A percentile compares a stretch with the other conserved stretches of the same genome.
phyloP scores from a whole-genome alignment of 1,140 invertebrate species.

The Sesamia nonagrioides region DNA sequence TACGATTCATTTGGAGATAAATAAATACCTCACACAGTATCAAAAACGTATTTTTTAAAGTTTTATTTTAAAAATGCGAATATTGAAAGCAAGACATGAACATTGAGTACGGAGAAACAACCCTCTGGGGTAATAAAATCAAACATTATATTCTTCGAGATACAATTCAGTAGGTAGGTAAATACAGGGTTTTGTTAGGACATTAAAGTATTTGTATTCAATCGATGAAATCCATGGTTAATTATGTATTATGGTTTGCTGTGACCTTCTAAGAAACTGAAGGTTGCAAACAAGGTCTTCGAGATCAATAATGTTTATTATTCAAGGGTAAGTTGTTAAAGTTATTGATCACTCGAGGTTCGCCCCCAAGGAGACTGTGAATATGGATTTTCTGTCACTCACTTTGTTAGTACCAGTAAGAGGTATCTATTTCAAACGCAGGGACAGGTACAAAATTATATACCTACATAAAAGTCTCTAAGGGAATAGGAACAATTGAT shows the following conservation, averaged over 20 bases:
- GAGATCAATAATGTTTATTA: slow-evolving; percentile 6
- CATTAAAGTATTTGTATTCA: not conserved
- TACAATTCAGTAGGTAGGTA: not conserved
- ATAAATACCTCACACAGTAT: too few relatives aligned
- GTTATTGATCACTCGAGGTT: slow-evolving; percentile 22
- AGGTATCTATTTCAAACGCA: not conserved
- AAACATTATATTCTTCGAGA: not conserved
- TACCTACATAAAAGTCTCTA: not conserved
- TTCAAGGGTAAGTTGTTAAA: not conserved
- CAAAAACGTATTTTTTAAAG: too few relatives aligned
- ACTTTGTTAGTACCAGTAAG: too few relatives aligned
- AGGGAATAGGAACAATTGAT: too few relatives aligned
- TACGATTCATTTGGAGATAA: too few relatives aligned
- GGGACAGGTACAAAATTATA: not conserved
- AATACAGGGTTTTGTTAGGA: not conserved
- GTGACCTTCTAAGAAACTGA: not conserved
- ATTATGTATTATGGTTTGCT: not conserved
- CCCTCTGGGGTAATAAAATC: not conserved
- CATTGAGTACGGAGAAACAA: not conserved
- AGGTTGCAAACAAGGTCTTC: not conserved
- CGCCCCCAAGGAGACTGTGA: not conserved
- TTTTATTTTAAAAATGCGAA: not conserved
- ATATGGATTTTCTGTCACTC: not conserved
- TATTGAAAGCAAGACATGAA: not conserved
- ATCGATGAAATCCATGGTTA: not conserved